Percentiles rank a stretch among this genome's conserved stretches.
These are phyloP conservation scores for Chironex yamaguchii DNA, from an alignment of 30 jellyfish, hydroid and myxozoan species.

Conservation along the genomic window DNA sequence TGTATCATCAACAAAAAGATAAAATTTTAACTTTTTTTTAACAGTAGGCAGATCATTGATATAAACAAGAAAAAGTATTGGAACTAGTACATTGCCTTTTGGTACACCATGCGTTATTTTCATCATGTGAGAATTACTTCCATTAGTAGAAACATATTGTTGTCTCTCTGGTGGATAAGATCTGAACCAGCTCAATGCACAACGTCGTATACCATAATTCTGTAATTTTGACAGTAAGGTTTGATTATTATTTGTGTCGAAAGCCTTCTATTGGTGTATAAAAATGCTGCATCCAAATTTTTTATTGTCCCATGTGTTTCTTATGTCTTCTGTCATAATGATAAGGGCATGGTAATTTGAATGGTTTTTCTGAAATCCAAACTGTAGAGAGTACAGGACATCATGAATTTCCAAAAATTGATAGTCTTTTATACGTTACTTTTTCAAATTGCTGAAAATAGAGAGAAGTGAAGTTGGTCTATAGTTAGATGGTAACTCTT, in stretches of 20 bases:
- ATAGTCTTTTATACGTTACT: too few relatives aligned
- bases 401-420: neutral
- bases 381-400: neutral
- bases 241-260: conserved; percentile 19
- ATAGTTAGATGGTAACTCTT: too few relatives aligned
- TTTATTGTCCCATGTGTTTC: neutral
- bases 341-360: conserved; percentile 25
- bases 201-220: conserved; percentile 34
- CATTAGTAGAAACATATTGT: conserved; percentile 27
- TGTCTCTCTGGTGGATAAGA: neutral
- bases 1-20: conserved; percentile 71
- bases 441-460: neutral
- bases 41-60: conserved; percentile 66
- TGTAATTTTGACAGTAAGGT: conserved; percentile 6
- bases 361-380: conserved; percentile 12
- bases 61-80: conserved; percentile 55
- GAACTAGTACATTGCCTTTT: conserved; percentile 56
- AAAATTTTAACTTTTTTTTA: conserved; percentile 33
- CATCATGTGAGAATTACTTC: neutral
- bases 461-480: conserved; percentile 1
- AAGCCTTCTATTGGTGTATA: conserved; percentile 6
- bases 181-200: conserved; percentile 18
- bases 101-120: conserved; percentile 41
- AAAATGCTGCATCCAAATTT: conserved; percentile 1
- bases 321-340: neutral